These are phyloP conservation scores for Bubalus kerabau DNA, from an alignment of 2,113 vertebrate genomes.

Conservation along the genomic window DNA sequence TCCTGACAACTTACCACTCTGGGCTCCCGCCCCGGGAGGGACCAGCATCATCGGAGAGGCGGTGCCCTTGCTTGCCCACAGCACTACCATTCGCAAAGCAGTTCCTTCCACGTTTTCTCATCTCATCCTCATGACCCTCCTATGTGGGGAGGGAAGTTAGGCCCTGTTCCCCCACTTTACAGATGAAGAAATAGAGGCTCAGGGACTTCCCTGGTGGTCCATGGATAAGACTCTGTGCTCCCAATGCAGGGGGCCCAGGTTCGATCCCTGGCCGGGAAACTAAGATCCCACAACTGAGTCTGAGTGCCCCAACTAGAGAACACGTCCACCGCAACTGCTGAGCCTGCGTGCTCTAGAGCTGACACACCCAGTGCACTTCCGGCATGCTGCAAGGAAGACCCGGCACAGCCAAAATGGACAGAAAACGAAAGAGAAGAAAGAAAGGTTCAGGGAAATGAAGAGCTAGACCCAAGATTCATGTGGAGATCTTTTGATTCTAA, in stretches of 20 bases:
- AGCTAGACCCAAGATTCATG: neutral
- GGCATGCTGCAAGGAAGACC: neutral
- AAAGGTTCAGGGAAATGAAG: neutral
- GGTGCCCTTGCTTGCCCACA: rapidly evolving
- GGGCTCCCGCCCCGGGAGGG: rapidly evolving
- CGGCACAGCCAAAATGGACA: neutral
- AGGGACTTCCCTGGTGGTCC: neutral
- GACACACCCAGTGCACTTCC: neutral
- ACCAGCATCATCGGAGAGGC: neutral
- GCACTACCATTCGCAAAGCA: neutral
- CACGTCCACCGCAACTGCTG: rapidly evolving
- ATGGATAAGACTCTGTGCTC: neutral
- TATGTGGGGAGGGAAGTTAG: neutral
- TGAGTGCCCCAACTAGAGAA: neutral
- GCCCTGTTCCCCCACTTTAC: neutral
- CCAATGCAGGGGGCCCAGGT: neutral
- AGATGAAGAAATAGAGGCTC: neutral
- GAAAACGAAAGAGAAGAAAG: neutral
- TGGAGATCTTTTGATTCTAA: neutral
- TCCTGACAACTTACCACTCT: rapidly evolving
- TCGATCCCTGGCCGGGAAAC: neutral
- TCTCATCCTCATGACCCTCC: neutral
- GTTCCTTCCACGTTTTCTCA: rapidly evolving
- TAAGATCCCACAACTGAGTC: neutral
- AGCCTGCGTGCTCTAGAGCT: neutral